Conservation (phyloP, 1,140 invertebrate species). For the Cyphomyrmex costatus region DNA sequence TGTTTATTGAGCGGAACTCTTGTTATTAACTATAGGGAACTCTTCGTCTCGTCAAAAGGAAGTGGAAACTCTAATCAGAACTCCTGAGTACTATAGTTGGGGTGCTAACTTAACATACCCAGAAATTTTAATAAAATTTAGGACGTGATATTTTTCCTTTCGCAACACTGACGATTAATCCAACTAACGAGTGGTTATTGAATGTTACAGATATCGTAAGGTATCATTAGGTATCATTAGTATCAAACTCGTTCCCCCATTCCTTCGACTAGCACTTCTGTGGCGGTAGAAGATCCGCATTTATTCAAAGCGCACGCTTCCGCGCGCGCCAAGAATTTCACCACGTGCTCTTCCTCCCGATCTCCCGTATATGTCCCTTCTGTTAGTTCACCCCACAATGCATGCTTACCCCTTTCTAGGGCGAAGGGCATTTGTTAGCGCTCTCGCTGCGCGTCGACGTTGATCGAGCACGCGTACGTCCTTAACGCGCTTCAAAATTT, state of each 20-base stretch:
- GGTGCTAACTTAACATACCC: too few relatives aligned
- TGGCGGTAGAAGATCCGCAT: conserved; percentile 9
- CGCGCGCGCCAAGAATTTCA: conserved; percentile 70
- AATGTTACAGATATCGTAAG: neutral
- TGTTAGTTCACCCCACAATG: conserved; percentile 60
- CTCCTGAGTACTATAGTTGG: too few relatives aligned
- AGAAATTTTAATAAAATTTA: neutral
- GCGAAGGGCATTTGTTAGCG: conserved; percentile 72
- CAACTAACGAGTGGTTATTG: conserved; percentile 15
- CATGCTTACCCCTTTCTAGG: conserved; percentile 36
- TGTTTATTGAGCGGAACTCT: too few relatives aligned
- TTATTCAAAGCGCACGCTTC: conserved; percentile 67
- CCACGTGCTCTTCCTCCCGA: conserved; percentile 61
- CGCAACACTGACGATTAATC: neutral
- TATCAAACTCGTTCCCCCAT: conserved; percentile 8
- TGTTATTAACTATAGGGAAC: too few relatives aligned
- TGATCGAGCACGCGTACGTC: conserved; percentile 71
- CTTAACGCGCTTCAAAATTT: conserved; percentile 46
- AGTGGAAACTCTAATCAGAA: too few relatives aligned
- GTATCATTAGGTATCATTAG: conserved; percentile 14
- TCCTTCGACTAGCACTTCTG: conserved; percentile 36
- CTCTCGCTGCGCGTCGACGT: conserved; percentile 68
- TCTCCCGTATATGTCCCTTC: conserved; percentile 50
- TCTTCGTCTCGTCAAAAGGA: too few relatives aligned
- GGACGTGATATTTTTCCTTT: neutral